Percentiles rank a stretch among this genome's conserved stretches.
Conservation (phyloP, 2,888 invertebrate species). For the Notodonta dromedarius region DNA sequence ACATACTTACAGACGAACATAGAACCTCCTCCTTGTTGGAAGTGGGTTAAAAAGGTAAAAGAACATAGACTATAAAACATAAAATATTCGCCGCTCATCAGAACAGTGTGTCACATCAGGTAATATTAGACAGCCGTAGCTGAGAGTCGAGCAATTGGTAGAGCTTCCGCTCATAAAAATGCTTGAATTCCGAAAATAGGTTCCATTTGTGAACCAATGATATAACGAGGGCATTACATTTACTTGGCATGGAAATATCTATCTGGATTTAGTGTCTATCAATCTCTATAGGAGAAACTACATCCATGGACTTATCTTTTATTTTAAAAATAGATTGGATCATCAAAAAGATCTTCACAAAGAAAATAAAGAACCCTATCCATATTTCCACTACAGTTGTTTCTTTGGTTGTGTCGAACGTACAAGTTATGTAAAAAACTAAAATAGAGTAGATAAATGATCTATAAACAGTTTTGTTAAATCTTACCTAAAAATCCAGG, state of each 20-base stretch:
- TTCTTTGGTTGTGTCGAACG: no score
- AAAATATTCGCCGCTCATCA: background rate
- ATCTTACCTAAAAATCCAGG: constrained; percentile 96
- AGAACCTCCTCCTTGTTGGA: no score
- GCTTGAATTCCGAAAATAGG: constrained; percentile 26
- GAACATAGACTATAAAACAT: no score
- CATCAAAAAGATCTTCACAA: no score
- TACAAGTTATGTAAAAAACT: no score
- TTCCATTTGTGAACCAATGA: constrained; percentile 19
- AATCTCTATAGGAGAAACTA: background rate
- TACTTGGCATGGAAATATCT: background rate
- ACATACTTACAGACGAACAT: no score
- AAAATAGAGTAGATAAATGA: no score
- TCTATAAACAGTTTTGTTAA: background rate
- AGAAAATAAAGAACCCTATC: no score
- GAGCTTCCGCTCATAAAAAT: constrained; percentile 33
- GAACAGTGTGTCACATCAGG: constrained; percentile 14
- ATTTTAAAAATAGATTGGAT: no score
- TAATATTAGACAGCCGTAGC: constrained; percentile 14
- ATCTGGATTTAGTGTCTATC: background rate
- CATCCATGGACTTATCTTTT: no score
- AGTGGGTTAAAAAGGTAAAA: no score
- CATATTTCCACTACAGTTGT: no score
- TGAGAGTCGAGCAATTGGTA: constrained; percentile 29
- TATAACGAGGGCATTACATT: background rate